A percentile compares a stretch with the other conserved stretches of the same genome.
Evolutionary conservation across 2,797 vertebrate genomes (phyloP).

Genomic region (Bryconaethiops microstoma): DNA sequence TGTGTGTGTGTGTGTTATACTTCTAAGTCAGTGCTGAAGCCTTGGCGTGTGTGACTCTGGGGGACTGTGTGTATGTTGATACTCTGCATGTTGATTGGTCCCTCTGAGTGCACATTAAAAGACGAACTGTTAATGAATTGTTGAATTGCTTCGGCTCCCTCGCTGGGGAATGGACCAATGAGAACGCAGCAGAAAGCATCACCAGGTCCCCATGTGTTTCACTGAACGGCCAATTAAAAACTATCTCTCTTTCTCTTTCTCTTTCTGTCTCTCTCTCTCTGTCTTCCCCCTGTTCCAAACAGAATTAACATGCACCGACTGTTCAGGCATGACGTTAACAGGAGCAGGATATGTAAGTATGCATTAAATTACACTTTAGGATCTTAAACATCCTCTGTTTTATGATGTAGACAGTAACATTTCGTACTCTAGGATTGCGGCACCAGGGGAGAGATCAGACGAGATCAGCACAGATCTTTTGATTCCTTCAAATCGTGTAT

Average conservation of each 20-base stretch:
- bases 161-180: constrained; percentile 52
- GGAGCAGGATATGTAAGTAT: not conserved
- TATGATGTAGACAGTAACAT: not conserved
- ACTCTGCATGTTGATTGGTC: constrained; percentile 56
- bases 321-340: constrained; percentile 4
- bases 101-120: constrained; percentile 60
- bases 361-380: not conserved
- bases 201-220: constrained; percentile 5
- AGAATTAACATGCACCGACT: not conserved
- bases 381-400: constrained; percentile 3
- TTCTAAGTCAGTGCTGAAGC: not conserved
- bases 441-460: not conserved
- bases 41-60: constrained; percentile 12
- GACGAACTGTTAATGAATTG: constrained; percentile 53
- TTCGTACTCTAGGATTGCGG: not conserved
- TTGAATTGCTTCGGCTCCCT: constrained; percentile 55
- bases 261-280: too few relatives aligned
- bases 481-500: not conserved
- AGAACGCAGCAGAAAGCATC: constrained; percentile 37
- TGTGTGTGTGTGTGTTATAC: not conserved
- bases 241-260: not conserved
- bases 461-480: not conserved
- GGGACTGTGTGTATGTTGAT: constrained; percentile 35
- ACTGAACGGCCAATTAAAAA: constrained; percentile 48
- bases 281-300: not conserved